Percentiles rank a stretch among this genome's conserved stretches.
Evolutionary conservation across 1,140 invertebrate genomes (phyloP).

Genomic region (Drosophila teissieri): DNA sequence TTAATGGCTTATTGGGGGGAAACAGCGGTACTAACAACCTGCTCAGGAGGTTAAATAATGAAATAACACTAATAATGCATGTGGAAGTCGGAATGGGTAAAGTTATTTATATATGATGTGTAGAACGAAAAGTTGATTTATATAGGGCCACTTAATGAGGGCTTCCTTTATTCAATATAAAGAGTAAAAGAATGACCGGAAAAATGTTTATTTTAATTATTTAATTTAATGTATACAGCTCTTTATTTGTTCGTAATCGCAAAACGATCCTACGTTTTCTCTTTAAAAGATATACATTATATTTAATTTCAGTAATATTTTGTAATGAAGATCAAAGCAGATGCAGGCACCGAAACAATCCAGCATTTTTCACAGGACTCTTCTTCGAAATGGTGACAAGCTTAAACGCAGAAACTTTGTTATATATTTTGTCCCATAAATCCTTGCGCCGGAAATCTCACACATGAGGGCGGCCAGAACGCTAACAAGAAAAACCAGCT

Average conservation of each 20-base stretch:
- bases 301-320: too few relatives aligned
- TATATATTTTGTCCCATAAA: slow-evolving; percentile 29
- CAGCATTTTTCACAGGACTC: neutral
- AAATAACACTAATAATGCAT: neutral
- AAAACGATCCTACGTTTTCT: too few relatives aligned
- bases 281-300: too few relatives aligned
- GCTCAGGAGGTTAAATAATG: neutral
- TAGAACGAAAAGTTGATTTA: neutral
- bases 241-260: too few relatives aligned
- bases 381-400: neutral
- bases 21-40: neutral
- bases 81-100: neutral
- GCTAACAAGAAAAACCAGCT: slow-evolving; percentile 43
- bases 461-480: slow-evolving; percentile 24
- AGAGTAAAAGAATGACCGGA: too few relatives aligned
- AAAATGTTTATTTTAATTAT: neutral
- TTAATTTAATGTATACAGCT: too few relatives aligned
- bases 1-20: slow-evolving; percentile 3
- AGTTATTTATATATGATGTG: neutral
- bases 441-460: slow-evolving; percentile 22
- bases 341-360: neutral
- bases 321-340: too few relatives aligned
- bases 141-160: too few relatives aligned
- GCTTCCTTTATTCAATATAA: too few relatives aligned
- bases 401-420: neutral